These are phyloP conservation scores for Coregonus clupeaformis DNA, from an alignment of 2,113 vertebrate genomes.

Conservation along the genomic window DNA sequence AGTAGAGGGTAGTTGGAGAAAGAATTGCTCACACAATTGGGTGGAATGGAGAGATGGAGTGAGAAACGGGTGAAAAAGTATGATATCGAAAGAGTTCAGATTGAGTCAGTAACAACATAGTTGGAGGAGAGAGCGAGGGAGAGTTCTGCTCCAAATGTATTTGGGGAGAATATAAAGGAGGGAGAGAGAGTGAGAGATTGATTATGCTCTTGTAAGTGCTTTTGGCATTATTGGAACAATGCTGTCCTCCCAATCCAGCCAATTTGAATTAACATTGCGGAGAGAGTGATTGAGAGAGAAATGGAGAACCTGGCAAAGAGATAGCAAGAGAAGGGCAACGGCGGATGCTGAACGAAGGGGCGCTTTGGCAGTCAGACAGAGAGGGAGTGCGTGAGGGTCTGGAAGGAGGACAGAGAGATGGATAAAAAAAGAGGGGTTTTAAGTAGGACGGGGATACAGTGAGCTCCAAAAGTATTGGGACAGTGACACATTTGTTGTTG, in stretches of 20 bases:
- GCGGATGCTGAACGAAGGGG: slow-evolving; percentile 38
- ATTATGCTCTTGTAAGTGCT: slow-evolving; percentile 74
- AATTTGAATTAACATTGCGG: slow-evolving; percentile 69
- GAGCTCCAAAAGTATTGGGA: no score
- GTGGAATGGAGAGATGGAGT: not conserved
- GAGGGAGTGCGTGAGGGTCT: slow-evolving; percentile 29
- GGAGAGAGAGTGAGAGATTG: slow-evolving; percentile 64
- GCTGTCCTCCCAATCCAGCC: slow-evolving; percentile 64
- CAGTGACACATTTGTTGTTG: no score
- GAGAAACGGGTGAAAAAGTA: no score
- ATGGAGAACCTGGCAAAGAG: slow-evolving; percentile 34
- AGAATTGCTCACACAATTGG: not conserved
- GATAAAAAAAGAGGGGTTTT: slow-evolving; percentile 62
- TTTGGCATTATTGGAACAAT: slow-evolving; percentile 67
- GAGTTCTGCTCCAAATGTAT: slow-evolving; percentile 48
- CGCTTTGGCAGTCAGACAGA: slow-evolving; percentile 48
- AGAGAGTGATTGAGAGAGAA: slow-evolving; percentile 52
- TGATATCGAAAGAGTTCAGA: slow-evolving; percentile 25
- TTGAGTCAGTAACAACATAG: slow-evolving; percentile 21
- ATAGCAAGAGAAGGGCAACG: slow-evolving; percentile 12
- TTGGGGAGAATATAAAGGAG: no score
- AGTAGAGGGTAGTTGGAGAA: not conserved
- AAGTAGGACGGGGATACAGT: slow-evolving; percentile 62
- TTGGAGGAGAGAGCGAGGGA: slow-evolving; percentile 38
- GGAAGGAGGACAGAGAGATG: slow-evolving; percentile 11